Percentiles rank a stretch among this genome's conserved stretches.
These are phyloP conservation scores for Drosophila athabasca DNA, from an alignment of 1,140 invertebrate genomes.

Conservation along the genomic window DNA sequence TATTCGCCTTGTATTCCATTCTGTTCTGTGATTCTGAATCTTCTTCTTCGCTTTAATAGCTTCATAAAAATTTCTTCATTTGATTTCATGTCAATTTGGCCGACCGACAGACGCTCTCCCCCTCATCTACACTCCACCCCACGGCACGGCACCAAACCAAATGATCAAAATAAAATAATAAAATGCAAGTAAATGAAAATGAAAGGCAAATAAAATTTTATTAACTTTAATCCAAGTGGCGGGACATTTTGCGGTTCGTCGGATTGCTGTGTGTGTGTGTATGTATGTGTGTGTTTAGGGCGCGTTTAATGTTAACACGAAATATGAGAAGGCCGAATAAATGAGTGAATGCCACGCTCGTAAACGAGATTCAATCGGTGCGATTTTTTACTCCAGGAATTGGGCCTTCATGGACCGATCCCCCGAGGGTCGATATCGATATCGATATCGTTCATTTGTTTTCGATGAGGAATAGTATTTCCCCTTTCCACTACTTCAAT, in stretches of 20 bases:
- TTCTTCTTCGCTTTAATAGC: slow-evolving; percentile 42
- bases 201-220: slow-evolving; percentile 77
- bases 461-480: too few species aligned
- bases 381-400: neutral
- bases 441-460: too few species aligned
- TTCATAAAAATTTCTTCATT: slow-evolving; percentile 67
- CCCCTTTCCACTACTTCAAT: too few species aligned
- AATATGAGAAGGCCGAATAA: slow-evolving; percentile 40
- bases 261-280: neutral
- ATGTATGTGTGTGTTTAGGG: slow-evolving; percentile 25
- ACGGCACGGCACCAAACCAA: slow-evolving; percentile 11
- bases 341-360: slow-evolving; percentile 1
- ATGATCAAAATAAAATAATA: slow-evolving; percentile 75
- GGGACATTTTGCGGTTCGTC: slow-evolving; percentile 10
- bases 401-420: too few species aligned
- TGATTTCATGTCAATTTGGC: slow-evolving; percentile 73
- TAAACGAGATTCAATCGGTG: slow-evolving; percentile 9
- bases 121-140: neutral
- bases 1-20: slow-evolving; percentile 14
- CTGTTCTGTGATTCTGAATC: neutral
- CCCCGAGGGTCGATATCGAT: too few species aligned
- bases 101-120: too few species aligned
- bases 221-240: slow-evolving; percentile 45
- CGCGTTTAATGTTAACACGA: slow-evolving; percentile 72
- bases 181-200: slow-evolving; percentile 75